Percentiles rank a stretch among this genome's conserved stretches.
Conservation (phyloP, 2,888 invertebrate species). For the Didymodactylos carnosus region DNA sequence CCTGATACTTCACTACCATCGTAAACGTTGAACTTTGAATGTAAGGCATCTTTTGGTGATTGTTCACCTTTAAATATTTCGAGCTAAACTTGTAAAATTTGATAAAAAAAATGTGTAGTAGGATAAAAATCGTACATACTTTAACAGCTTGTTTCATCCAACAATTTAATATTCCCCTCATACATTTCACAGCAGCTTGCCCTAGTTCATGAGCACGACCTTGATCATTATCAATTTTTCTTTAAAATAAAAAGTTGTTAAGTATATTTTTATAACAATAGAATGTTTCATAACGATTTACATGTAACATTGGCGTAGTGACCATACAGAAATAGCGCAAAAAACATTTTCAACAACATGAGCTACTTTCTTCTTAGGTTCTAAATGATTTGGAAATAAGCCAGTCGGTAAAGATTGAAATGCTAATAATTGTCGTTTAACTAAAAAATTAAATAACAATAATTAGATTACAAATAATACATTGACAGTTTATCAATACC, state of each 20-base stretch:
- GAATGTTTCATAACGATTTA: too few species aligned
- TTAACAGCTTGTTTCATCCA: slow-evolving; percentile 71
- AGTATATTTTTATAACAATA: too few species aligned
- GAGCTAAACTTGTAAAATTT: not conserved
- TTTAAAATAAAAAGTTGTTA: too few species aligned
- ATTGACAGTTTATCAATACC: too few species aligned
- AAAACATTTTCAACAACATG: slow-evolving; percentile 78
- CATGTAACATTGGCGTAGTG: slow-evolving; percentile 57
- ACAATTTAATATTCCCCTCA: slow-evolving; percentile 87
- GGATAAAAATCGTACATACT: not conserved
- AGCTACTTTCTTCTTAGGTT: slow-evolving; percentile 60
- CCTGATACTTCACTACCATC: slow-evolving; percentile 9
- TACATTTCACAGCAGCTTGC: slow-evolving; percentile 90
- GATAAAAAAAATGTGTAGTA: not conserved
- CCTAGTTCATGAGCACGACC: slow-evolving; percentile 90
- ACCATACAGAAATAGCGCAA: slow-evolving; percentile 87
- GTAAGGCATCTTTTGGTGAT: slow-evolving; percentile 65
- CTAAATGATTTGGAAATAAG: slow-evolving; percentile 49
- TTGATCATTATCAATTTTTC: slow-evolving; percentile 87
- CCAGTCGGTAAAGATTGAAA: slow-evolving; percentile 84
- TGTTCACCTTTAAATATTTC: slow-evolving; percentile 80
- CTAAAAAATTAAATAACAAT: slow-evolving; percentile 44
- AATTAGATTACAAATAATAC: too few species aligned
- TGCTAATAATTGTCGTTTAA: slow-evolving; percentile 66
- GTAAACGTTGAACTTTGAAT: slow-evolving; percentile 54